phyloP scores from a whole-genome alignment of 2,113 vertebrate genomes.

The Python bivittatus region DNA sequence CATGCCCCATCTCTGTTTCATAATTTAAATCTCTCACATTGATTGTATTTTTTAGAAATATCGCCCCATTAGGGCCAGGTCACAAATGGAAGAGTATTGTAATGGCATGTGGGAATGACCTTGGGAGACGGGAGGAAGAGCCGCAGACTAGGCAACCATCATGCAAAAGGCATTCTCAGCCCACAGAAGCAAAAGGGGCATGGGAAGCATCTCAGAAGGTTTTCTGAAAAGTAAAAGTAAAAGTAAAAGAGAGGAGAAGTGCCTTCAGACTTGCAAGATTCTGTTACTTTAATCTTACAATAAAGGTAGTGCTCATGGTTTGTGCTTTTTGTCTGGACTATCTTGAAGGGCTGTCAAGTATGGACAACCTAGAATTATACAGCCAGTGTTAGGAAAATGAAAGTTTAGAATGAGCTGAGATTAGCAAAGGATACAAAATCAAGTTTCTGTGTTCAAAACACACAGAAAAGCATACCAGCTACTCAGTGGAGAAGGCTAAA shows the following conservation, averaged over 20 bases:
- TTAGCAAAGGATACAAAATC: not conserved
- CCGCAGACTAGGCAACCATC: not conserved
- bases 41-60: not conserved
- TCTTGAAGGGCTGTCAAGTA: not conserved
- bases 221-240: not conserved
- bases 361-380: not conserved
- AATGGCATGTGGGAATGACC: not conserved
- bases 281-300: not conserved
- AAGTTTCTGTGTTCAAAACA: not conserved
- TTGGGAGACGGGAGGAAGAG: not conserved
- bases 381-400: not conserved
- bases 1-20: not conserved
- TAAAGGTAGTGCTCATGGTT: not conserved
- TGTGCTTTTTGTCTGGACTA: not conserved
- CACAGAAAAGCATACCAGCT: not conserved
- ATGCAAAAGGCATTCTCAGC: not conserved
- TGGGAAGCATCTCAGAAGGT: not conserved
- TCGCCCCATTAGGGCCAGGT: not conserved
- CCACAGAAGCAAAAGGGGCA: not conserved
- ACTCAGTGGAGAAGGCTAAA: no score
- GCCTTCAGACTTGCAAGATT: not conserved
- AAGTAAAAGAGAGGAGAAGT: no score
- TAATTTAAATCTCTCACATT: not conserved
- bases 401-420: not conserved
- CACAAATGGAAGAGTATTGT: not conserved